These are phyloP conservation scores for Gallinago media DNA, from an alignment of 2,113 vertebrate species.

Conservation along the genomic window DNA sequence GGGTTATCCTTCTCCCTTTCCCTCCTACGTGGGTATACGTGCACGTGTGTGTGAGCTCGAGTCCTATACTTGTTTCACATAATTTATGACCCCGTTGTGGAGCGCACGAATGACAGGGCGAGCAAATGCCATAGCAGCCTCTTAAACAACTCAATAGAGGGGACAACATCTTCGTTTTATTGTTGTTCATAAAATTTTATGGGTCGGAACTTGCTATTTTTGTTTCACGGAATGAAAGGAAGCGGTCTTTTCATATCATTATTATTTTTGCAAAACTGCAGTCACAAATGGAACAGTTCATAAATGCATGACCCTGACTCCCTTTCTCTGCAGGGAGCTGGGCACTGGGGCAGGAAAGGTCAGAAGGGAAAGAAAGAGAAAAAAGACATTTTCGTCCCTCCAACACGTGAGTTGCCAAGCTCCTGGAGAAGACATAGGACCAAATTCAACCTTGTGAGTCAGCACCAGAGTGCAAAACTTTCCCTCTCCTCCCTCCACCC, in stretches of 20 bases:
- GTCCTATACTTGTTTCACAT: neutral
- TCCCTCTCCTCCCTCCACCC: neutral
- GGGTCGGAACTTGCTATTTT: slow-evolving; percentile 28
- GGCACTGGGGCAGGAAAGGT: neutral
- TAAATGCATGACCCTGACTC: neutral
- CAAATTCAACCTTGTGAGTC: neutral
- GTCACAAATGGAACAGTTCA: neutral
- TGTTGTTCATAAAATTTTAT: slow-evolving; percentile 49
- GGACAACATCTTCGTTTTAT: slow-evolving; percentile 12
- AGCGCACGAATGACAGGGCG: neutral
- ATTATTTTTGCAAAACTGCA: neutral
- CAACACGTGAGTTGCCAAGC: neutral
- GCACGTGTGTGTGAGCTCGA: rapidly evolving
- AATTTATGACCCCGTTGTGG: neutral
- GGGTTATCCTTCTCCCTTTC: neutral
- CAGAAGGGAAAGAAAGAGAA: neutral
- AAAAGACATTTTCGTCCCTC: neutral
- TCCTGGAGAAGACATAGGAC: neutral
- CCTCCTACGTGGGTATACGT: neutral
- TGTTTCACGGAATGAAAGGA: neutral
- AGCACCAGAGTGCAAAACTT: neutral
- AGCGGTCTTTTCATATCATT: neutral
- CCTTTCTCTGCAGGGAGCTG: neutral
- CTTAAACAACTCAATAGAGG: slow-evolving; percentile 20
- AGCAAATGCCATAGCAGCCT: neutral